Conservation (phyloP, 1,140 invertebrate genomes). For the Drosophila tristis region DNA sequence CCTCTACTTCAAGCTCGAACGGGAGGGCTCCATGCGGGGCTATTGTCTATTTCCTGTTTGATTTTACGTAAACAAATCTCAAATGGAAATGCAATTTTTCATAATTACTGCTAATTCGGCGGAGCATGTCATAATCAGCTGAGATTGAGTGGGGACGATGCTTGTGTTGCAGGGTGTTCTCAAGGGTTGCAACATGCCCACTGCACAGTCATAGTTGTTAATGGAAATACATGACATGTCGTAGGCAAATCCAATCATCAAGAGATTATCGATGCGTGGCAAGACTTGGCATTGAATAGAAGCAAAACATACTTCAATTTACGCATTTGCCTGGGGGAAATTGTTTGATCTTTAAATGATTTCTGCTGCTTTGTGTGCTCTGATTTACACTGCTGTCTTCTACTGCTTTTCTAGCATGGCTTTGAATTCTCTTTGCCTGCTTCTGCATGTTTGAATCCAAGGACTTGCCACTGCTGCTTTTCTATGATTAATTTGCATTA, state of each 20-base stretch:
- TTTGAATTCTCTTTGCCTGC: no score
- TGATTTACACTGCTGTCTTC: not conserved
- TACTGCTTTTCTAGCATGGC: no score
- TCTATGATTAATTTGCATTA: no score
- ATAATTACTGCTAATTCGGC: conserved; percentile 47
- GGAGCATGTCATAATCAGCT: conserved; percentile 30
- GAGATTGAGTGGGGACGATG: not conserved
- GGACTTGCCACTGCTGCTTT: no score
- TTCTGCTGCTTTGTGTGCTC: not conserved
- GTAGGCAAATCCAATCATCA: conserved; percentile 15
- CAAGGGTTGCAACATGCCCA: no score
- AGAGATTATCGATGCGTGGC: conserved; percentile 5
- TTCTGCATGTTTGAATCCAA: no score
- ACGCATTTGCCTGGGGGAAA: no score
- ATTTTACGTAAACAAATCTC: conserved; percentile 30
- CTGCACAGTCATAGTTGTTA: conserved; percentile 15
- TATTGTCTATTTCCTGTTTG: conserved; percentile 16
- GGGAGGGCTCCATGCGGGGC: conserved; percentile 17
- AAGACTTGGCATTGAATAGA: conserved; percentile 21
- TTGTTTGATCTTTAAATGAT: not conserved
- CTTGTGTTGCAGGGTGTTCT: no score
- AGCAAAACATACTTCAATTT: conserved; percentile 14
- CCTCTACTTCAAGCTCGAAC: not conserved
- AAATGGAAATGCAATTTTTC: conserved; percentile 68
- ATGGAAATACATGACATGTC: conserved; percentile 35